Percentiles rank a stretch among this genome's conserved stretches.
Conservation (phyloP, 2,797 vertebrate genomes). For the Malurus leucopterus region DNA sequence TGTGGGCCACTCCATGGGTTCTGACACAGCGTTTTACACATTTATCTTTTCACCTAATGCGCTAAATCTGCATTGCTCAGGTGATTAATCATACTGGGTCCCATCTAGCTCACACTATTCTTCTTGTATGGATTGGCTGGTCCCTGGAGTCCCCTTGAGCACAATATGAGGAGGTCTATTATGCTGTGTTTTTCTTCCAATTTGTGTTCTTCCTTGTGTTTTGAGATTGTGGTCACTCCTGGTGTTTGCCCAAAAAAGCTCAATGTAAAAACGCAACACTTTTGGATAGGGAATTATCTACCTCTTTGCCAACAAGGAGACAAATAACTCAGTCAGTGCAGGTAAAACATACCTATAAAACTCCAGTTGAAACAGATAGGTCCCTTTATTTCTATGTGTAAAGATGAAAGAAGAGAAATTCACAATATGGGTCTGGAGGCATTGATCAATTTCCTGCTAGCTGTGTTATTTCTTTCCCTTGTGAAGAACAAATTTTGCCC, state of each 20-base stretch:
- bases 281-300: neutral
- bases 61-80: constrained; percentile 90
- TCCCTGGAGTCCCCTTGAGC: constrained; percentile 89
- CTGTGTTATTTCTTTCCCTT: neutral
- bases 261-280: neutral
- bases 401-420: neutral
- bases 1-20: constrained; percentile 83
- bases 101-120: constrained; percentile 78
- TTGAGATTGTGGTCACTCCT: constrained; percentile 70
- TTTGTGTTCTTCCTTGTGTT: constrained; percentile 80
- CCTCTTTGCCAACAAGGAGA: neutral
- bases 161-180: constrained; percentile 83
- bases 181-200: constrained; percentile 81
- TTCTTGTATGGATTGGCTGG: constrained; percentile 83
- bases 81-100: constrained; percentile 89
- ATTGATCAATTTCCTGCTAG: neutral
- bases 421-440: neutral
- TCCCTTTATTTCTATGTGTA: neutral
- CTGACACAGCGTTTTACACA: constrained; percentile 86
- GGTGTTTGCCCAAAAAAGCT: neutral
- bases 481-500: neutral
- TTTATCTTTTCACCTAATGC: constrained; percentile 91
- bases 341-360: neutral
- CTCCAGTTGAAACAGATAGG: neutral
- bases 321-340: neutral